A percentile compares a stretch with the other conserved stretches of the same genome.
phyloP scores from a whole-genome alignment of 2,113 vertebrate genomes.

The Chrysochloris asiatica region DNA sequence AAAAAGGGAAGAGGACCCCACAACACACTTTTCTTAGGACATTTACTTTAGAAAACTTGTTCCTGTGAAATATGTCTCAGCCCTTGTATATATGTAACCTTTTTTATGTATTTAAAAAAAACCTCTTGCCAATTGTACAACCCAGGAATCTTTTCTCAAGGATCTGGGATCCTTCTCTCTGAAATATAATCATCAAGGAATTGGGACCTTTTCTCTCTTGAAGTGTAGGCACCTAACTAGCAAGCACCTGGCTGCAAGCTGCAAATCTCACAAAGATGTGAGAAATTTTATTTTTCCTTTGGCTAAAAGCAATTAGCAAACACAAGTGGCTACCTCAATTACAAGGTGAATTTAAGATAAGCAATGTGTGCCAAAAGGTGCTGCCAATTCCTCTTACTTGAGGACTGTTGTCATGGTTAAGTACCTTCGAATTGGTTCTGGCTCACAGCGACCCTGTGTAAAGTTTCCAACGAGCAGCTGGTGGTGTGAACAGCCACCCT shows the following conservation, averaged over 20 bases:
- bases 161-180: not conserved
- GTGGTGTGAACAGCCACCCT: no score
- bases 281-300: not conserved
- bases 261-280: not conserved
- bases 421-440: no score
- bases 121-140: not conserved
- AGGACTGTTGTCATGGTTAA: not conserved
- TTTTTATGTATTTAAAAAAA: no score
- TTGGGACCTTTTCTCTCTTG: no score
- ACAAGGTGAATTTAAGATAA: not conserved
- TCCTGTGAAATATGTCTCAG: not conserved
- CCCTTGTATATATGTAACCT: not conserved
- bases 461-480: no score
- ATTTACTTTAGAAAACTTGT: not conserved
- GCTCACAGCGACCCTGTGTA: no score
- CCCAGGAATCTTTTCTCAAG: not conserved
- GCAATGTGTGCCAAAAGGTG: not conserved
- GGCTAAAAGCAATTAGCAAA: not conserved
- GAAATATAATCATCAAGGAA: no score
- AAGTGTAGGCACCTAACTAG: not conserved
- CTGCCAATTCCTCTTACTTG: not conserved
- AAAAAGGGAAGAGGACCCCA: not conserved
- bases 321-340: not conserved
- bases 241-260: not conserved
- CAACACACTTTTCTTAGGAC: not conserved